Base-by-base conservation (phyloP, 2,888 invertebrate genomes). In the Drosophila emarginata region DNA sequence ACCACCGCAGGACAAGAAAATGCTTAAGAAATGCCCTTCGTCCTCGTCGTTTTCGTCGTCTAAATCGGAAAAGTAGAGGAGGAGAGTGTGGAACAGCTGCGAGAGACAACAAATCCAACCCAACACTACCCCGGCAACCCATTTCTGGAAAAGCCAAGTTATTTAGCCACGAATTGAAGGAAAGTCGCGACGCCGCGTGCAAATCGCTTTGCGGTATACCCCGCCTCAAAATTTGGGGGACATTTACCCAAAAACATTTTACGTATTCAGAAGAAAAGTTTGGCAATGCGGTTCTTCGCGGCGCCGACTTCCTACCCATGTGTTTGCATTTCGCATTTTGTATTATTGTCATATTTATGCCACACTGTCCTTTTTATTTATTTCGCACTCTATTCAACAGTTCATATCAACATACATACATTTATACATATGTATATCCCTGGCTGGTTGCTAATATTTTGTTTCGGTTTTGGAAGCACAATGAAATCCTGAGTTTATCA, bases 1-100 rank as follows among this genome's bases (percentile, higher is more conserved):
- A 89, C 84, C 89, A 88, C 89, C 90, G 85, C 89, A 90, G 89
- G 89, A 90, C 89, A 90, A 80, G 89, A 85, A 87, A 85, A 82
- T 81, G 87, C 83, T 85, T 87, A 85, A 88, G 80, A 84, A 78
- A 75, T 81, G 76, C 84, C 79, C 67, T 56, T 57, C 61, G 54
- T 60, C 58, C 26, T 37, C 26, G 45, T 45, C 11, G 21, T n/a
- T 12, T 2, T 23, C 37, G 58, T 28, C 45, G 45, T 54, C 32
- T 23, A 11, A 9, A 12, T 9, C 9, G 60, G n/a, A n/a, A n/a
- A n/a, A 32, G 40, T 21, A 51, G 21, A 12, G 28, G 7, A 50
- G 36, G 39, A 26, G 7, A 23, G n/a, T 37, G 23, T 61, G 61
- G 57, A 84, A 74, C 84, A 84, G 86, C 84, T 86, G 86, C 84